Conservation (phyloP, 2,888 invertebrate species). For the Exephanes ischioxanthus region DNA sequence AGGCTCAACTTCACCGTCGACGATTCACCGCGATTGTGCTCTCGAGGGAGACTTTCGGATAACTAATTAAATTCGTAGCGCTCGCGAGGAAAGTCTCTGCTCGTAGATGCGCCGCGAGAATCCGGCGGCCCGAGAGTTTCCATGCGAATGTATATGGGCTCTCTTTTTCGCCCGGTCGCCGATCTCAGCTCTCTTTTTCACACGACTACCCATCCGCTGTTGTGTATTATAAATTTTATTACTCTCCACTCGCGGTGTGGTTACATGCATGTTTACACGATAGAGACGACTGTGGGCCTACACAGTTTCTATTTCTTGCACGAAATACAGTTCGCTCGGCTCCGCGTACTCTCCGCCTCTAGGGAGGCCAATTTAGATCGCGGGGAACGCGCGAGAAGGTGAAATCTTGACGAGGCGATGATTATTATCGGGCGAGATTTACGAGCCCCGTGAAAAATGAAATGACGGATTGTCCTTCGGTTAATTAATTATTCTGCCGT, state of each 20-base stretch:
- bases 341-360: not conserved
- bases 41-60: conserved; percentile 73
- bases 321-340: not conserved
- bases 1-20: no score
- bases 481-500: no score
- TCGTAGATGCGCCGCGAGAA: conserved; percentile 17
- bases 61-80: conserved; percentile 71
- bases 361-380: conserved; percentile 20
- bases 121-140: not conserved
- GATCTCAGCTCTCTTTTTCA: conserved; percentile 72
- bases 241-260: not conserved
- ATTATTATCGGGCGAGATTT: conserved; percentile 49
- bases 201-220: conserved; percentile 61
- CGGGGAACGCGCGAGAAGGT: conserved; percentile 58
- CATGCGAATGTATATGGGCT: conserved; percentile 34
- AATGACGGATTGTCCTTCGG: not conserved
- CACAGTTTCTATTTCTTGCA: conserved; percentile 62
- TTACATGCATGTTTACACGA: conserved; percentile 43
- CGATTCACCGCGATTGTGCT: conserved; percentile 26
- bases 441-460: not conserved
- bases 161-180: conserved; percentile 35
- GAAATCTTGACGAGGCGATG: conserved; percentile 51
- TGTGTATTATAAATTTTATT: conserved; percentile 26
- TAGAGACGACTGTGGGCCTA: not conserved
- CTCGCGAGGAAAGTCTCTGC: conserved; percentile 51